These are phyloP conservation scores for Chalcosyrphus nemorum DNA, from an alignment of 2,888 invertebrate species.

Conservation along the genomic window DNA sequence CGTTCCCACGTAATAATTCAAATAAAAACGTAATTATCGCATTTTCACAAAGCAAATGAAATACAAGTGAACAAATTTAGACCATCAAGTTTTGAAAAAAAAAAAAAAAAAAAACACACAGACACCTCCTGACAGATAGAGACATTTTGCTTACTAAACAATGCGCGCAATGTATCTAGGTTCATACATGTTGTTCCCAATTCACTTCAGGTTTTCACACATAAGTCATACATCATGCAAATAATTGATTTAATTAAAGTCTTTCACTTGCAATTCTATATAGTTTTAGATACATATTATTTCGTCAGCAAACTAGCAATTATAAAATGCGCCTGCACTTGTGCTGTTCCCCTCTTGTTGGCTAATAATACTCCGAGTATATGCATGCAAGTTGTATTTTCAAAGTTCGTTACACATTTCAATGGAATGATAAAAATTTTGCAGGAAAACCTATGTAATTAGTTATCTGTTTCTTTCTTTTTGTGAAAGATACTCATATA, in stretches of 20 bases:
- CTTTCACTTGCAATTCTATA: constrained; percentile 50
- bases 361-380: constrained; percentile 58
- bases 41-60: not conserved
- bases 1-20: constrained; percentile 23
- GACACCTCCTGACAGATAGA: constrained; percentile 24
- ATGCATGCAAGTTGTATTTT: constrained; percentile 42
- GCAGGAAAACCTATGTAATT: constrained; percentile 23
- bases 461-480: not conserved
- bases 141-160: constrained; percentile 34
- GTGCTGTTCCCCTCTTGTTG: constrained; percentile 39
- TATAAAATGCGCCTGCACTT: constrained; percentile 66
- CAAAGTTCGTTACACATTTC: constrained; percentile 68
- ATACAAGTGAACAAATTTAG: not conserved
- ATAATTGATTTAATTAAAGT: constrained; percentile 71
- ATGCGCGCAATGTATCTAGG: constrained; percentile 16
- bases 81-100: not conserved
- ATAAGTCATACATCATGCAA: constrained; percentile 57
- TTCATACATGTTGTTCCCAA: too few species aligned
- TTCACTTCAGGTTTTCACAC: constrained; percentile 45
- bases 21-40: constrained; percentile 24
- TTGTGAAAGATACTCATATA: not conserved
- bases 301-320: constrained; percentile 63
- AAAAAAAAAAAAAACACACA: not conserved
- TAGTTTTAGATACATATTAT: not conserved
- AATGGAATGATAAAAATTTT: constrained; percentile 33